Evolutionary conservation across 2,888 invertebrate species (phyloP), one percentile per base, ranked within the genome.

Genomic region (Tenthredo notha): DNA sequence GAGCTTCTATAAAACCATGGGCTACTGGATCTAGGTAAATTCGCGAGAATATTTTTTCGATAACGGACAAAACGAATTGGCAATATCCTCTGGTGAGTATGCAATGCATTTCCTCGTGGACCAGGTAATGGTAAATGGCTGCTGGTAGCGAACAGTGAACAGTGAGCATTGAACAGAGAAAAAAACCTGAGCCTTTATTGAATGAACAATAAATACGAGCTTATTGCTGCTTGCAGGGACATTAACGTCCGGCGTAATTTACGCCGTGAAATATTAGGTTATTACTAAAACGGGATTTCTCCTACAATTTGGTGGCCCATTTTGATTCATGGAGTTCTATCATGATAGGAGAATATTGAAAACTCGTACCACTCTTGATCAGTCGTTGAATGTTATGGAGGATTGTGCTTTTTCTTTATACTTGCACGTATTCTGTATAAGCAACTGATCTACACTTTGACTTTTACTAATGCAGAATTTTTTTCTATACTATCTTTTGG

Each of bases 141-240:
- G n/a, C 37, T 40, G 25, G 9, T 78, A 78, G 72, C 37, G 33
- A 80, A 40, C 9, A 80, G 58, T 80, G 40, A 58, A 40, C 80
- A 25, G 47, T 40, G 77, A 77, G 43, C 29, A 25, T 25, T 40
- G 77, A 77, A n/a, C 29, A 47, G 77, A 37, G 47, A 47, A 70
- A 58, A 58, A 58, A 65, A 70, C 65, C 65, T 61, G 58, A 78
- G 86, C 86, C 89, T 91, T 89, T 89, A 90, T 90, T 90, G 90
- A 91, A 89, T 86, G 85, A 87, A 88, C 89, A 87, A 90, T 90
- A 90, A 92, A 90, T 89, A 88, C 84, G 85, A 87, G 85, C 87
- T 88, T 89, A 91, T 90, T 91, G 90, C 88, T 84, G 85, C 86
- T 87, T 85, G 86, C 88, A 88, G 86, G 86, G 86, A 87, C 87